Conservation (phyloP, 1,140 invertebrate genomes). For the Apis laboriosa region DNA sequence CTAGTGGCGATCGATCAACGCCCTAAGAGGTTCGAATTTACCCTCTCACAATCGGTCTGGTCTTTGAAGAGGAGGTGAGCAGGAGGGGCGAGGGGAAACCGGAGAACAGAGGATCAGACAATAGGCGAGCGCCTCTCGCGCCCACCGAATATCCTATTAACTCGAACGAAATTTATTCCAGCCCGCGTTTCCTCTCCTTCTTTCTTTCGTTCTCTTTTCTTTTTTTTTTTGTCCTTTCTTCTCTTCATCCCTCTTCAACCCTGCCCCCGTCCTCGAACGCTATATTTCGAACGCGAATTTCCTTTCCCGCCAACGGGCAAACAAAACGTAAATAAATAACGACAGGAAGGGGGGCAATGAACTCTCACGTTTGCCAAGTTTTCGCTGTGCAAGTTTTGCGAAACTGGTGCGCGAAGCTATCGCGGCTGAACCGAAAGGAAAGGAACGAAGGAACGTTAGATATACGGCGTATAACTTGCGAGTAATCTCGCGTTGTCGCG, state of each 20-base stretch:
- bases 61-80: conserved; percentile 36
- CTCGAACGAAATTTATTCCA: conserved; percentile 26
- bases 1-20: conserved; percentile 64
- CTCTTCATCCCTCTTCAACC: neutral
- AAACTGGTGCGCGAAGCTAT: conserved; percentile 58
- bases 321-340: conserved; percentile 60
- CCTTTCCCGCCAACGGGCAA: conserved; percentile 17
- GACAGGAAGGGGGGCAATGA: conserved; percentile 29
- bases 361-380: conserved; percentile 34
- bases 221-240: neutral
- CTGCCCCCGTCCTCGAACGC: neutral
- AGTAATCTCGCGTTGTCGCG: conserved; percentile 48
- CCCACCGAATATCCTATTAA: conserved; percentile 32
- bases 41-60: conserved; percentile 46
- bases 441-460: conserved; percentile 29
- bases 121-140: conserved; percentile 46
- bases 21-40: conserved; percentile 63
- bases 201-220: neutral
- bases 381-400: conserved; percentile 32
- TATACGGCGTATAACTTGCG: conserved; percentile 23
- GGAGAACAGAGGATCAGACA: conserved; percentile 27
- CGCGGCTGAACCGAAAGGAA: conserved; percentile 32
- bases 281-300: neutral
- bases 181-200: neutral
- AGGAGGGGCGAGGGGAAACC: neutral